These are phyloP conservation scores for Myodes glareolus DNA, from an alignment of 2,113 vertebrate genomes.

Conservation along the genomic window DNA sequence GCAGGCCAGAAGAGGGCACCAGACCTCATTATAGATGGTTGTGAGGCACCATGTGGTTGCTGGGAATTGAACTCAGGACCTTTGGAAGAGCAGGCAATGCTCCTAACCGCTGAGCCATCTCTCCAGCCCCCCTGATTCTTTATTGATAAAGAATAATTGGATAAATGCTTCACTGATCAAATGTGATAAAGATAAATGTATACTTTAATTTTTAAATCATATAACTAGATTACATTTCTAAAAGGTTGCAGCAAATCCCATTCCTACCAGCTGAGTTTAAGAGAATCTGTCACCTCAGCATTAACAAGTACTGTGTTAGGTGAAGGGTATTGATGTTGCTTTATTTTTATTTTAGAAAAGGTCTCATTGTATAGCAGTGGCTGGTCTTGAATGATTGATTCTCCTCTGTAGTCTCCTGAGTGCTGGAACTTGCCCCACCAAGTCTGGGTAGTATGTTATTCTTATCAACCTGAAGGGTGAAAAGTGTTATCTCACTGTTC, in stretches of 20 bases:
- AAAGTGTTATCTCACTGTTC: not conserved
- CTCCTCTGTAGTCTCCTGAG: not conserved
- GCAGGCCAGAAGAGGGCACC: no score
- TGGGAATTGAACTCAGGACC: no score
- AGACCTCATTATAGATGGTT: no score
- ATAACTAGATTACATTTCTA: not conserved
- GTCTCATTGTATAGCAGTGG: not conserved
- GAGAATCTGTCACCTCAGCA: not conserved
- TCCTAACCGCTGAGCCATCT: no score
- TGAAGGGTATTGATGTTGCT: not conserved
- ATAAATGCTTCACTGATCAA: not conserved
- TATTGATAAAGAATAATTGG: not conserved
- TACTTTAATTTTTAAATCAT: conserved; percentile 1
- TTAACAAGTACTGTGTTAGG: not conserved
- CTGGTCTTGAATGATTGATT: not conserved
- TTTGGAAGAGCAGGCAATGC: no score
- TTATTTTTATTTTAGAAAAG: not conserved
- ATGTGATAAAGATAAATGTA: not conserved
- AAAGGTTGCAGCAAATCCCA: not conserved
- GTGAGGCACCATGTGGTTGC: no score
- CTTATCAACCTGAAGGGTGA: not conserved
- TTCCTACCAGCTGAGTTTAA: not conserved
- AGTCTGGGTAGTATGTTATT: not conserved
- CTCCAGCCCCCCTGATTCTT: no score
- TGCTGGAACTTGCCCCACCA: not conserved